Conservation (phyloP, 2,888 invertebrate species). For the Sminthurinus aureus region DNA sequence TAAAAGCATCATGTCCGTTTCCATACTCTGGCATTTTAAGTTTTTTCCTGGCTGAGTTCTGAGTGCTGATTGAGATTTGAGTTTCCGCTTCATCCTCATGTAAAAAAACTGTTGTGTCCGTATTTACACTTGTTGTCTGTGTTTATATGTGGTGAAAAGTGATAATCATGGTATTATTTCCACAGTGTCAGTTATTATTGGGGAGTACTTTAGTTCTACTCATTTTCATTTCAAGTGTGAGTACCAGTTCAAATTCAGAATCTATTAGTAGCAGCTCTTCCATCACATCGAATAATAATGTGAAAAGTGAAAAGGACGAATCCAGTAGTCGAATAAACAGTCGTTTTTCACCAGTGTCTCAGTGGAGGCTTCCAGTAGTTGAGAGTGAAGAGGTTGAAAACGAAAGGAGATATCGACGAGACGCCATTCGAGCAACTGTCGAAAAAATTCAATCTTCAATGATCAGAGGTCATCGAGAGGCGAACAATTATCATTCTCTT, state of each 20-base stretch:
- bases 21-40: not conserved
- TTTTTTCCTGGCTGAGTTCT: not conserved
- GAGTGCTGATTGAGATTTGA: too few relatives aligned
- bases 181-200: not conserved
- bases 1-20: not conserved
- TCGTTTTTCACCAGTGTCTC: not conserved
- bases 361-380: not conserved
- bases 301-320: not conserved
- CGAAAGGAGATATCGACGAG: not conserved
- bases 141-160: not conserved
- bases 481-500: slow-evolving; percentile 34
- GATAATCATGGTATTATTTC: slow-evolving; percentile 3
- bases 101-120: too few relatives aligned
- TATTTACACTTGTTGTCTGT: not conserved
- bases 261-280: not conserved
- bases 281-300: not conserved
- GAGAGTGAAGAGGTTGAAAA: not conserved
- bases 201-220: not conserved
- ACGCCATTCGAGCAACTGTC: not conserved
- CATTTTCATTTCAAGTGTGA: not conserved
- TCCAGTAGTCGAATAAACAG: not conserved
- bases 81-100: too few relatives aligned
- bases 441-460: not conserved
- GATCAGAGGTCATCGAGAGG: slow-evolving; percentile 18
- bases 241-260: not conserved